A percentile compares a stretch with the other conserved stretches of the same genome.
Evolutionary conservation across 2,113 vertebrate species (phyloP).

Genomic region (Otocyon megalotis): DNA sequence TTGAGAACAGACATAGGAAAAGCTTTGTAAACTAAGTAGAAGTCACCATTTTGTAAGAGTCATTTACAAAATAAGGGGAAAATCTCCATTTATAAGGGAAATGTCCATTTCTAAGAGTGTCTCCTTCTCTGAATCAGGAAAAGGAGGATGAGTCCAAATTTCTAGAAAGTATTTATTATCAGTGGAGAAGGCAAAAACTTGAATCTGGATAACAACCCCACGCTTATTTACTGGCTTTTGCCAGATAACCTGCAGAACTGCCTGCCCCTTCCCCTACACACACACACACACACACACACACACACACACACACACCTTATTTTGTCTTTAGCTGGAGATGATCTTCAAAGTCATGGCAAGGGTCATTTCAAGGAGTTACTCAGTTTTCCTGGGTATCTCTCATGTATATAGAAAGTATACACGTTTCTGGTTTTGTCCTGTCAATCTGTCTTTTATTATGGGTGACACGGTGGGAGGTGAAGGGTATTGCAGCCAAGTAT

Average conservation of each 20-base stretch:
- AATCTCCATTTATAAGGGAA: background rate
- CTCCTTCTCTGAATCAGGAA: background rate
- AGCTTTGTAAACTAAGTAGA: background rate
- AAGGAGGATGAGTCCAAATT: background rate
- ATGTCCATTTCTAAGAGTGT: background rate
- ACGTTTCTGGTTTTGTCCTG: background rate
- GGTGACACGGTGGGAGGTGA: fast-evolving
- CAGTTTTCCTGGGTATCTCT: background rate
- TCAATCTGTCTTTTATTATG: background rate
- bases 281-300: background rate
- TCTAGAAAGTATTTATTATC: background rate
- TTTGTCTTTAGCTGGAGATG: background rate
- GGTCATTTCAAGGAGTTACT: background rate
- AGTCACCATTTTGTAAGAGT: background rate
- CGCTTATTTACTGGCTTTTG: background rate
- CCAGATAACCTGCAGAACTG: background rate
- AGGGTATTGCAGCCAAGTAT: background rate
- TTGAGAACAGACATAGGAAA: background rate
- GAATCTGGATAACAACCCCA: background rate
- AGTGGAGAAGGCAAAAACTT: background rate
- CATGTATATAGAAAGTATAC: background rate
- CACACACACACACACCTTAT: background rate
- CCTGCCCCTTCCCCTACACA: background rate
- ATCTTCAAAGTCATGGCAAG: background rate
- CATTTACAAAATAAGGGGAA: background rate